Evolutionary conservation across 2,797 vertebrate species (phyloP).

Genomic region (Hyperoplus immaculatus): DNA sequence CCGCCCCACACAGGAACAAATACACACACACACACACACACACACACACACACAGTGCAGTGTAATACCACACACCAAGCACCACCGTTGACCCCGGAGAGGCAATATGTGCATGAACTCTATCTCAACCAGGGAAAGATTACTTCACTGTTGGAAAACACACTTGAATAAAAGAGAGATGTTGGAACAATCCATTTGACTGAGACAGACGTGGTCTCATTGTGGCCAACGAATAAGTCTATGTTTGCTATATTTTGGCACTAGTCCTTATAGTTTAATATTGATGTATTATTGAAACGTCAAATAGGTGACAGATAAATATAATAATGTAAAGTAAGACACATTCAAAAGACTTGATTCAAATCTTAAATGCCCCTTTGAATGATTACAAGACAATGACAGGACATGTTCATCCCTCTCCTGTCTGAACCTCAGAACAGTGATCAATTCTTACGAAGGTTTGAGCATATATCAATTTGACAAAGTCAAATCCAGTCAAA

Average conservation of each 20-base stretch:
- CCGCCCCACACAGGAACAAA: conserved; percentile 58
- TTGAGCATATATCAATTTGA: not conserved
- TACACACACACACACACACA: conserved; percentile 16
- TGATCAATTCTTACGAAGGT: not conserved
- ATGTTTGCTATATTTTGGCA: not conserved
- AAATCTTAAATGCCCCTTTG: not conserved
- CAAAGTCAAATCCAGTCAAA: conserved; percentile 5
- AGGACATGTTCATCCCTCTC: not conserved
- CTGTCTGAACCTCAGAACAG: not conserved
- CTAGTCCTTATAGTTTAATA: not conserved
- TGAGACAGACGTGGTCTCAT: not conserved
- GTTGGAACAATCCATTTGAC: not conserved
- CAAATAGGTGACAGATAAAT: not conserved
- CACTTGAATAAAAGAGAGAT: not conserved
- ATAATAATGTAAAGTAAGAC: not conserved
- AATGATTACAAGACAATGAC: not conserved
- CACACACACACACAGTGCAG: conserved; percentile 6
- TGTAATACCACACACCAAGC: conserved; percentile 18
- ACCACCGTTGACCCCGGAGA: conserved; percentile 3
- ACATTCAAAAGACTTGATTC: not conserved
- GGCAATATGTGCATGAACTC: not conserved
- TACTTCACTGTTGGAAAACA: not conserved
- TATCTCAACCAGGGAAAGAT: not conserved
- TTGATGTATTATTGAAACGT: not conserved
- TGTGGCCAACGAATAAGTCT: not conserved